Evolutionary conservation across 2,797 vertebrate genomes (phyloP).

Genomic region (Setipinna tenuifilis): DNA sequence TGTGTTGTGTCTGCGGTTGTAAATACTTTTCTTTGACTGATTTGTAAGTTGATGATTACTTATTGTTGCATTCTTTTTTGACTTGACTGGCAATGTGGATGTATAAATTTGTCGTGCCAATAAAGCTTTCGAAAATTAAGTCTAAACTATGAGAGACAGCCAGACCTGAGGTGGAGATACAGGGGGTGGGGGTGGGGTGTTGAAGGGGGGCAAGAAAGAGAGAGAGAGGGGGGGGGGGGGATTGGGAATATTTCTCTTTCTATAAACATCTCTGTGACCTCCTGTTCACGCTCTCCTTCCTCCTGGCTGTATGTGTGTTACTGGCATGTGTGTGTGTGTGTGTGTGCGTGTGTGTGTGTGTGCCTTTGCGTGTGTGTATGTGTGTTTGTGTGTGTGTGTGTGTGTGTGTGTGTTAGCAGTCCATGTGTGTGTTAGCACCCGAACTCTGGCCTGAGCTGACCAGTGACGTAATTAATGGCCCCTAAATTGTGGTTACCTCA

Average conservation of each 20-base stretch:
- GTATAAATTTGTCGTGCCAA: slow-evolving; percentile 10
- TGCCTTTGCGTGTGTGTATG: too few species aligned
- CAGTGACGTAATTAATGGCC: slow-evolving; percentile 53
- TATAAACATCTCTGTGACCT: slow-evolving; percentile 7
- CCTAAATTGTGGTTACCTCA: slow-evolving; percentile 60
- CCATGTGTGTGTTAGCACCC: neutral
- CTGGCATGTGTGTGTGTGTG: too few species aligned
- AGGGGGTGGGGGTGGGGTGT: slow-evolving; percentile 34
- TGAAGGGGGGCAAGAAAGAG: neutral
- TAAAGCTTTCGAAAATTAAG: neutral
- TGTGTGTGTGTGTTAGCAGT: too few species aligned
- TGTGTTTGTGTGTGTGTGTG: too few species aligned
- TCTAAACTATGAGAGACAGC: slow-evolving; percentile 30
- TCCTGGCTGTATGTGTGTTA: too few species aligned
- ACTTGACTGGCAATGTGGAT: neutral
- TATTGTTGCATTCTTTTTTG: neutral
- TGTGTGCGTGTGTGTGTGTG: too few species aligned
- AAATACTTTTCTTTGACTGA: neutral
- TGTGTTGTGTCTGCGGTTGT: neutral
- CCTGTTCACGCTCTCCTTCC: neutral
- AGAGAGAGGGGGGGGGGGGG: neutral
- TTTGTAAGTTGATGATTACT: neutral
- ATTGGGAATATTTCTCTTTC: slow-evolving; percentile 11
- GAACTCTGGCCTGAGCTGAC: slow-evolving; percentile 42
- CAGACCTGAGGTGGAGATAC: slow-evolving; percentile 46